phyloP scores from a whole-genome alignment of 1,140 invertebrate species.

The Drosophila fuyamai region DNA sequence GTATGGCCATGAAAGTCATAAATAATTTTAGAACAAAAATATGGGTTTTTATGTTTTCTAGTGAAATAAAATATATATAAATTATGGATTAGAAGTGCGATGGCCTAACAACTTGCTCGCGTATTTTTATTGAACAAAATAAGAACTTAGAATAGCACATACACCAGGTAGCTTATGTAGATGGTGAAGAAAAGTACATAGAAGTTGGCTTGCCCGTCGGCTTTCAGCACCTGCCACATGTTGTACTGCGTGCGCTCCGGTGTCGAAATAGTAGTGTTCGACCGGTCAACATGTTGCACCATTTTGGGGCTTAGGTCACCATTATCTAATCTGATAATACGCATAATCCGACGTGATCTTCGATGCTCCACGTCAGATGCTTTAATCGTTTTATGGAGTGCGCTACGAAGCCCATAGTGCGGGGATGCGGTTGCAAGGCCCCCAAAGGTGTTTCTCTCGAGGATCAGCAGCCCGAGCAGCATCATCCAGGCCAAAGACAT shows the following conservation, averaged over 20 bases:
- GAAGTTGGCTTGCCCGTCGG: slow-evolving; percentile 12
- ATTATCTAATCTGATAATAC: background rate
- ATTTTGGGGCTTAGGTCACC: too few species aligned
- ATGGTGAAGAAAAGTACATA: slow-evolving; percentile 39
- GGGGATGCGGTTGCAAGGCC: background rate
- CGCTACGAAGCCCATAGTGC: too few species aligned
- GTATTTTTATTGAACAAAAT: background rate
- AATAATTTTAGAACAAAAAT: too few species aligned
- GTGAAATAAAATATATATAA: too few species aligned
- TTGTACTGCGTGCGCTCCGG: slow-evolving; percentile 5
- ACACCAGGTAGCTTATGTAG: slow-evolving; percentile 40
- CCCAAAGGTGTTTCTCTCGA: background rate
- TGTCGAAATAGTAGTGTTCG: background rate
- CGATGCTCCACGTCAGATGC: background rate
- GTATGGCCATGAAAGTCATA: too few species aligned
- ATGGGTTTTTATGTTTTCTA: too few species aligned
- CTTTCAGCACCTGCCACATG: slow-evolving; percentile 11
- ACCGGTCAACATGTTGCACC: background rate
- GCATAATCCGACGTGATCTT: background rate
- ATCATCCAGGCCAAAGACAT: slow-evolving; percentile 28
- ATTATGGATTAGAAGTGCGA: too few species aligned
- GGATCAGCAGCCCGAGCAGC: background rate
- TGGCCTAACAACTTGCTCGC: too few species aligned
- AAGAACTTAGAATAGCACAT: slow-evolving; percentile 23
- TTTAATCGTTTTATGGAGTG: background rate